Percentiles rank a stretch among this genome's conserved stretches.
Evolutionary conservation across 2,888 invertebrate genomes (phyloP).

Genomic region (Sialis lutaria): DNA sequence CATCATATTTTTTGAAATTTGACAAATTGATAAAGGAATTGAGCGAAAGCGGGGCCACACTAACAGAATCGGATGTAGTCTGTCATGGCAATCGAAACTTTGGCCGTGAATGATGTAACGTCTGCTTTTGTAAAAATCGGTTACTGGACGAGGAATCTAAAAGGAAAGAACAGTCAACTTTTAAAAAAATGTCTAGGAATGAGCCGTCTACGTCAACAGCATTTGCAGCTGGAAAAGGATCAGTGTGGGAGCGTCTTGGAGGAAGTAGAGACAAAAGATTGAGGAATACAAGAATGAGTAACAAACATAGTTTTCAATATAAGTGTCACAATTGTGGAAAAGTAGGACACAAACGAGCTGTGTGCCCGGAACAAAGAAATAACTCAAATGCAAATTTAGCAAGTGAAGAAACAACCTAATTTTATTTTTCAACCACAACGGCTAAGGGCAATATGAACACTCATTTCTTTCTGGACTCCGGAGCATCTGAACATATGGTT

Average conservation of each 20-base stretch:
- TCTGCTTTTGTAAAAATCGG: not conserved
- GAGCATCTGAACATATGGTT: not conserved
- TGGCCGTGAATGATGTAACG: not conserved
- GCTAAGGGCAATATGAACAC: not conserved
- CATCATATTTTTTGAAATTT: no score
- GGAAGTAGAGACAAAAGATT: no score
- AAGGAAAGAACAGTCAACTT: not conserved
- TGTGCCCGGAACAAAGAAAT: not conserved
- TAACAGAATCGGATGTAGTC: conserved; percentile 3
- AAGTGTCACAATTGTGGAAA: no score
- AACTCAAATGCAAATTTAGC: not conserved
- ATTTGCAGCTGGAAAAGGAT: not conserved
- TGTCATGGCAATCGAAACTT: conserved; percentile 10
- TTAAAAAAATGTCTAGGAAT: not conserved
- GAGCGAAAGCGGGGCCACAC: conserved; percentile 10
- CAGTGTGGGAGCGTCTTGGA: no score
- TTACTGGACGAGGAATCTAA: conserved; percentile 1
- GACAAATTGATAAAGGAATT: no score
- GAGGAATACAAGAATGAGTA: no score
- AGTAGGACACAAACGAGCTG: not conserved
- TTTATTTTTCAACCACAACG: not conserved
- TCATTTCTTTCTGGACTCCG: not conserved
- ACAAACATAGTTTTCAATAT: no score
- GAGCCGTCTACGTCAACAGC: not conserved
- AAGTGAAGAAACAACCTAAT: not conserved